These are phyloP conservation scores for Dasyornis broadbenti DNA, from an alignment of 2,113 vertebrate species.

Conservation along the genomic window DNA sequence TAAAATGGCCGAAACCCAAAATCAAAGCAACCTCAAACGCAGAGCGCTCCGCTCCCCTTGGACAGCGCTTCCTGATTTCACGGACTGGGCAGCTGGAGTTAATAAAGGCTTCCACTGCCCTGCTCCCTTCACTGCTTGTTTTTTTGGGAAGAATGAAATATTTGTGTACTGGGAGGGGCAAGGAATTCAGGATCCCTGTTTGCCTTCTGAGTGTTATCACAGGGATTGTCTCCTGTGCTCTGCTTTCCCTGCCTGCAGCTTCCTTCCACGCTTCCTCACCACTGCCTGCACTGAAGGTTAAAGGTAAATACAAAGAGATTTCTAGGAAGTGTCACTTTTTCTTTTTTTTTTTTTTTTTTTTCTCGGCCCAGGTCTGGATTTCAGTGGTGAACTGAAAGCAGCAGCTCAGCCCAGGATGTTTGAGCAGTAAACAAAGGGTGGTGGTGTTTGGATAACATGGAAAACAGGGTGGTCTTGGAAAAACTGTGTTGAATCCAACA, in stretches of 20 bases:
- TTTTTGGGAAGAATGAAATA: not conserved
- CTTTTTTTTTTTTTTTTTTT: not conserved
- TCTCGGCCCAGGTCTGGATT: not conserved
- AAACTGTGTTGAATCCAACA: not conserved
- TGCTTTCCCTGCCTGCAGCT: not conserved
- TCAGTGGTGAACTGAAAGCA: not conserved
- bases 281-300: fast-evolving
- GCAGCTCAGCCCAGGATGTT: not conserved
- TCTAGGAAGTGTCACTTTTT: not conserved
- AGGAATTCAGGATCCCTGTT: not conserved
- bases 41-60: not conserved
- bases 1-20: not conserved
- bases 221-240: not conserved
- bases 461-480: not conserved
- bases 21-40: not conserved
- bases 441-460: not conserved
- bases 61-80: not conserved
- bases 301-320: not conserved
- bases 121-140: not conserved
- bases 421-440: not conserved
- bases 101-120: not conserved
- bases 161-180: not conserved
- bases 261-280: not conserved
- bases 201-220: not conserved
- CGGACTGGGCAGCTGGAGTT: not conserved